A percentile compares a stretch with the other conserved stretches of the same genome.
These are phyloP conservation scores for Rhodinocichla rosea DNA, from an alignment of 2,113 vertebrate species.

Conservation along the genomic window DNA sequence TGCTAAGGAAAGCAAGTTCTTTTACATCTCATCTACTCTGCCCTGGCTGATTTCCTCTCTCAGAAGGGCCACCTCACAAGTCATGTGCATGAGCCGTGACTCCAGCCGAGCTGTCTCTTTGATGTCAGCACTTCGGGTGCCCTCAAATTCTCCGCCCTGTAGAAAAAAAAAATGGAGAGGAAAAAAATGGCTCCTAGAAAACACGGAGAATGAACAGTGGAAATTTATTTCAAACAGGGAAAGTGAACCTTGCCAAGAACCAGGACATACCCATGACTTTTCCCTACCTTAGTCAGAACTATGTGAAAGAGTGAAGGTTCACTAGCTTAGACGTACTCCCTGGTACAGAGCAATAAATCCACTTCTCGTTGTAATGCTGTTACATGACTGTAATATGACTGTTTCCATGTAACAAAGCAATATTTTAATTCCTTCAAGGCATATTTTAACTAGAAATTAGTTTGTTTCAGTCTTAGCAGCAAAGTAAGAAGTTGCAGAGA, in stretches of 20 bases:
- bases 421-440: background rate
- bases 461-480: background rate
- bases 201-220: background rate
- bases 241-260: background rate
- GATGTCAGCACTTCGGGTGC: conserved; percentile 34
- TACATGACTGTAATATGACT: background rate
- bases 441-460: background rate
- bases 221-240: background rate
- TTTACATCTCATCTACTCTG: conserved; percentile 70
- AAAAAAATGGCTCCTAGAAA: background rate
- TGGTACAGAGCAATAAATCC: background rate
- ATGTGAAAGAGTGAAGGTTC: background rate
- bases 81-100: conserved; percentile 62
- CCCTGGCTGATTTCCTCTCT: conserved; percentile 75
- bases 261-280: background rate
- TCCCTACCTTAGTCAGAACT: background rate
- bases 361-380: background rate
- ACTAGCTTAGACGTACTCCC: background rate
- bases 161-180: background rate
- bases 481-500: background rate
- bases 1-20: conserved; percentile 69
- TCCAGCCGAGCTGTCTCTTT: conserved; percentile 68
- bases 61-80: conserved; percentile 56
- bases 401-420: background rate
- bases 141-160: conserved; percentile 78